phyloP scores from a whole-genome alignment of 2,797 vertebrate species.

The Pygocentrus nattereri region DNA sequence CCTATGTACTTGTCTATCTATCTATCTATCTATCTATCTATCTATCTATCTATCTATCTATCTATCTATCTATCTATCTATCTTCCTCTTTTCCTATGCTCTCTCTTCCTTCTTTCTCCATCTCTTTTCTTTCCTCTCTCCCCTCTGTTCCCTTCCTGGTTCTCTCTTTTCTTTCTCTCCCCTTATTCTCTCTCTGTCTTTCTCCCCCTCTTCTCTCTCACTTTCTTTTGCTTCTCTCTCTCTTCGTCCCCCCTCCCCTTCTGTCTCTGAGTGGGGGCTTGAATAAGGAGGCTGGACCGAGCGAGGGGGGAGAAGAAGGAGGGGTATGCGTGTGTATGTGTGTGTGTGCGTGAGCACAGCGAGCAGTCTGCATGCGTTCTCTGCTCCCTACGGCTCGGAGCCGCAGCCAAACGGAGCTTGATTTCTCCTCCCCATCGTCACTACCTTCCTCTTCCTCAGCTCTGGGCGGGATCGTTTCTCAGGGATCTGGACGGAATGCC shows the following conservation, averaged over 20 bases:
- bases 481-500: conserved; percentile 68
- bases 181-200: neutral
- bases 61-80: too few species aligned
- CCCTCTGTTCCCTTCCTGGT: too few species aligned
- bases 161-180: too few species aligned
- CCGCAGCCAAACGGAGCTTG: conserved; percentile 54
- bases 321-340: conserved; percentile 12
- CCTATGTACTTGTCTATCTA: neutral
- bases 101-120: neutral
- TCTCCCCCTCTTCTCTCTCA: neutral
- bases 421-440: conserved; percentile 26
- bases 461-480: conserved; percentile 46
- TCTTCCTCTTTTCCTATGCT: too few species aligned
- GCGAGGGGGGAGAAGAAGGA: conserved; percentile 25
- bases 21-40: neutral
- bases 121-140: neutral
- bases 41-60: neutral
- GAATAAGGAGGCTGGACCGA: conserved; percentile 43
- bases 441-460: conserved; percentile 42
- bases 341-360: conserved; percentile 2
- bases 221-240: neutral
- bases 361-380: conserved; percentile 48
- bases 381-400: conserved; percentile 54
- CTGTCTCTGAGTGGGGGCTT: conserved; percentile 38
- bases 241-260: too few species aligned